Evolutionary conservation across 2,888 invertebrate genomes (phyloP).

Genomic region (Chrysolina haemoptera): DNA sequence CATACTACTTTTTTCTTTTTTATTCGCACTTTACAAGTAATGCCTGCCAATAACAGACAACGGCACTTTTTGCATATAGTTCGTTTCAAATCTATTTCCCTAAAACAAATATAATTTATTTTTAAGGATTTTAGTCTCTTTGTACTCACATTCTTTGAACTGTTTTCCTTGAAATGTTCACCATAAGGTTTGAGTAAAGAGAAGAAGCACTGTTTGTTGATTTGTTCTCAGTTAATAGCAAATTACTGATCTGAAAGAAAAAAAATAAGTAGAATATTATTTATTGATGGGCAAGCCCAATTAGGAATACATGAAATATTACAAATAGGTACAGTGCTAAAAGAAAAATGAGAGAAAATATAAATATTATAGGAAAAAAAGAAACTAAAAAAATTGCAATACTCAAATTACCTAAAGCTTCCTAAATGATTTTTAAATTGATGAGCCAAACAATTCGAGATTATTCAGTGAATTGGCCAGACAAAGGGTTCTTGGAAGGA

Average conservation of each 20-base stretch:
- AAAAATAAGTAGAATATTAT: conserved; percentile 1
- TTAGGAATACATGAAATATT: too few relatives aligned
- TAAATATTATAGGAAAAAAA: too few relatives aligned
- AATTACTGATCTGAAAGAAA: conserved; percentile 56
- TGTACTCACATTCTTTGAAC: conserved; percentile 67
- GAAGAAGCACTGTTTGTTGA: conserved; percentile 54
- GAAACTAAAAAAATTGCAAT: too few relatives aligned
- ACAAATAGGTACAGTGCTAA: too few relatives aligned
- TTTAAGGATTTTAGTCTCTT: conserved; percentile 28
- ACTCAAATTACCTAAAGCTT: too few relatives aligned
- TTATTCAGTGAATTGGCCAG: too few relatives aligned
- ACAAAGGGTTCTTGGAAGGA: too few relatives aligned
- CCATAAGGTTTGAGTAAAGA: conserved; percentile 63
- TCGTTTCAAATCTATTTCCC: conserved; percentile 72
- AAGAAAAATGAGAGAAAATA: too few relatives aligned
- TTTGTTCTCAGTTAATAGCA: conserved; percentile 53
- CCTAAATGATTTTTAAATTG: too few relatives aligned
- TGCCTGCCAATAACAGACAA: conserved; percentile 70
- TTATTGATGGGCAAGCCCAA: too few relatives aligned
- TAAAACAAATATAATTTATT: conserved; percentile 56
- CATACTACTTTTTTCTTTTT: conserved; percentile 69
- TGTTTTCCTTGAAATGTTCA: conserved; percentile 65
- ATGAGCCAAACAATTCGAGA: too few relatives aligned
- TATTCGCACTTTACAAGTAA: conserved; percentile 71
- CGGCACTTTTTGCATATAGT: conserved; percentile 73